Evolutionary conservation across 2,113 vertebrate species (phyloP).

Genomic region (Osmerus eperlanus): DNA sequence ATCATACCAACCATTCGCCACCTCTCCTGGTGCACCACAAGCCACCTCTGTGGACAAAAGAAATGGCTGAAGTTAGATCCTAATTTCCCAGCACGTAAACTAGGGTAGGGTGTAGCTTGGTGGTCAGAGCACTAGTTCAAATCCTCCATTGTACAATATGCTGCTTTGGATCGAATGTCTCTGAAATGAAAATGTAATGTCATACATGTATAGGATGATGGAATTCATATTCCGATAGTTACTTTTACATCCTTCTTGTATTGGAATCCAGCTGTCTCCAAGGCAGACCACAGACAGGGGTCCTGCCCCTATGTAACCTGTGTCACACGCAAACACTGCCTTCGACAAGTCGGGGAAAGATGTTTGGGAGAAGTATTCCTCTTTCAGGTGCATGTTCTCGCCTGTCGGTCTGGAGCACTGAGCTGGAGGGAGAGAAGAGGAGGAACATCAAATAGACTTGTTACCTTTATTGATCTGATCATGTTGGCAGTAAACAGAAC

Average conservation of each 20-base stretch:
- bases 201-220: no score
- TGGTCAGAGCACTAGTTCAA: no score
- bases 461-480: no score
- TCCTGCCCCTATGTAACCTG: neutral
- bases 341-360: neutral
- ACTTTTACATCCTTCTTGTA: neutral
- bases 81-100: no score
- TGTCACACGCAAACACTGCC: neutral
- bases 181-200: no score
- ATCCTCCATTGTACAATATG: no score
- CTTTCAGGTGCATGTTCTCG: neutral
- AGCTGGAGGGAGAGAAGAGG: neutral
- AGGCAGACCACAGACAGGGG: neutral
- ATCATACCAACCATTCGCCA: neutral
- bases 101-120: no score
- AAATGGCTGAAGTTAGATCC: neutral
- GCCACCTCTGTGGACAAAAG: neutral
- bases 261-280: neutral
- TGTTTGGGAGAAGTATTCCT: neutral
- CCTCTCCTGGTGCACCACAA: neutral
- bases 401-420: neutral
- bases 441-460: no score
- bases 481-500: no score
- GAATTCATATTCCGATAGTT: neutral
- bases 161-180: no score